Conservation (phyloP, 53 echinoderm and acorn worm genomes). For the Actinopyga echinites region DNA sequence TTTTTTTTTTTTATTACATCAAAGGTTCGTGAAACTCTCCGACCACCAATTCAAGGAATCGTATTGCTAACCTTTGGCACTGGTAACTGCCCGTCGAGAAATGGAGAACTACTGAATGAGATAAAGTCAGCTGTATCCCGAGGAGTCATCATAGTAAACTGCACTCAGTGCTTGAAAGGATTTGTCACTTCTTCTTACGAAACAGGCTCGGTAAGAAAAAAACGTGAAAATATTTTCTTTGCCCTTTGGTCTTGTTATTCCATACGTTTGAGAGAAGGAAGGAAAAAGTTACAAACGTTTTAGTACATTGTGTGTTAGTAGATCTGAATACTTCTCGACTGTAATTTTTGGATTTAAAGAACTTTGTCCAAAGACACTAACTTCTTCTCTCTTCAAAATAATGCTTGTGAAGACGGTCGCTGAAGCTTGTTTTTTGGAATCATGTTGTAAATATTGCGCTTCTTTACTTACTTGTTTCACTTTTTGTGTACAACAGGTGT, state of each 20-base stretch:
- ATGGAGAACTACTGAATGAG: conserved; percentile 45
- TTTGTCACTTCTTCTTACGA: conserved; percentile 36
- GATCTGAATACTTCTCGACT: too few relatives aligned
- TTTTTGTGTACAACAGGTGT: conserved; percentile 39
- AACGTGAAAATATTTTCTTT: too few relatives aligned
- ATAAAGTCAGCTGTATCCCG: conserved; percentile 42
- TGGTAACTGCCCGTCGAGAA: conserved; percentile 50
- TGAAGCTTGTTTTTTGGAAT: too few relatives aligned
- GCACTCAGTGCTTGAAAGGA: conserved; percentile 62
- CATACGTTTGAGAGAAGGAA: too few relatives aligned
- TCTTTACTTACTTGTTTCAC: not conserved
- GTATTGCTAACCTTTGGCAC: conserved; percentile 67
- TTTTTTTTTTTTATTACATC: not conserved
- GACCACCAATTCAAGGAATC: conserved; percentile 50
- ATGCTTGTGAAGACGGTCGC: too few relatives aligned
- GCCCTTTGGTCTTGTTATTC: too few relatives aligned
- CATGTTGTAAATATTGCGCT: too few relatives aligned
- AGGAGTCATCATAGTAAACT: conserved; percentile 58
- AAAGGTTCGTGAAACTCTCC: conserved; percentile 35
- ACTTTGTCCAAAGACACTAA: too few relatives aligned
- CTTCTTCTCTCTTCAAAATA: too few relatives aligned
- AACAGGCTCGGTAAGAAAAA: conserved; percentile 55
- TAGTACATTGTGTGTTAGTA: too few relatives aligned
- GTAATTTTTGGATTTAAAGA: too few relatives aligned
- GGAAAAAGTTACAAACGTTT: too few relatives aligned